Evolutionary conservation across 2,113 vertebrate species (phyloP).

Genomic region (Cygnus buccinator): DNA sequence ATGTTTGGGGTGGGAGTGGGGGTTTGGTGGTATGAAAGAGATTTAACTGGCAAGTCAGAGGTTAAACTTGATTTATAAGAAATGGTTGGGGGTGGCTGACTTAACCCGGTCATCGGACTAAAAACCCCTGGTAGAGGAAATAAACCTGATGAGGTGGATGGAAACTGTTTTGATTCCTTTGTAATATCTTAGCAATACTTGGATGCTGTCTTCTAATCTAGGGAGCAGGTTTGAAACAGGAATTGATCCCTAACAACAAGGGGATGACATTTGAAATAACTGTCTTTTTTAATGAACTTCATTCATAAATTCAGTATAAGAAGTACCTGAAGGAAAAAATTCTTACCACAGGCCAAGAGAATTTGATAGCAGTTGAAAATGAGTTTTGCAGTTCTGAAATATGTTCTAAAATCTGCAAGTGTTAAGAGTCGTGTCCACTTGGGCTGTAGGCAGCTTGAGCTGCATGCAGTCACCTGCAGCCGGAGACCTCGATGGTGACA

Average conservation of each 20-base stretch:
- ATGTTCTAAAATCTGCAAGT: neutral
- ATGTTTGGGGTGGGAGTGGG: neutral
- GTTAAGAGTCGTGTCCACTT: rapidly evolving
- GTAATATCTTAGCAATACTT: neutral
- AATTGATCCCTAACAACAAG: neutral
- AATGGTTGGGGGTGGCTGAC: neutral
- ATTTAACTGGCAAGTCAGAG: neutral
- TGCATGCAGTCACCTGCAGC: neutral
- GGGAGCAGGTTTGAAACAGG: neutral
- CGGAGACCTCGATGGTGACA: neutral
- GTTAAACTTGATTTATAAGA: neutral
- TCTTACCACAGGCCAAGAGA: too few relatives aligned
- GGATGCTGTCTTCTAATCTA: neutral
- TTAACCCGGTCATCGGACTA: neutral
- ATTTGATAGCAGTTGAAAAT: neutral
- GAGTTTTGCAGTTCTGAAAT: neutral
- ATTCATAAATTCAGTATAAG: neutral
- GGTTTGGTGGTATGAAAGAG: neutral
- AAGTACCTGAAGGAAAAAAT: neutral
- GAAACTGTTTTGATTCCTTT: neutral
- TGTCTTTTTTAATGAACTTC: rapidly evolving
- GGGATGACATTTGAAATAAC: neutral
- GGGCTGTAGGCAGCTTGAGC: neutral
- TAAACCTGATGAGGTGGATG: neutral
- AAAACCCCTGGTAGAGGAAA: neutral